These are phyloP conservation scores for Pogonomyrmex barbatus DNA, from an alignment of 1,140 invertebrate species.

Conservation along the genomic window DNA sequence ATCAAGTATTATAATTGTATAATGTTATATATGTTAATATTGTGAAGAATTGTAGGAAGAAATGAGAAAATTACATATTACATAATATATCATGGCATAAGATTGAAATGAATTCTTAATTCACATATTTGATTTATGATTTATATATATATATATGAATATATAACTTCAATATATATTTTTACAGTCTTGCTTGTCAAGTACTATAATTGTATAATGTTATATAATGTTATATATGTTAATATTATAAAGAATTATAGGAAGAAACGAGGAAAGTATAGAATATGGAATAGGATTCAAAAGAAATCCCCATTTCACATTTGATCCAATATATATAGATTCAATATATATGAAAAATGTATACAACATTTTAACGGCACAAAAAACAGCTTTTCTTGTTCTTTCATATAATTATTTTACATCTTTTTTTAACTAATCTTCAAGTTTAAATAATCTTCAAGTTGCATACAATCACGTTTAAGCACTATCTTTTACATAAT, in stretches of 20 bases:
- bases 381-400: slow-evolving; percentile 1
- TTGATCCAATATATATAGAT: background rate
- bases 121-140: slow-evolving; percentile 1
- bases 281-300: background rate
- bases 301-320: too few relatives aligned
- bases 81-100: background rate
- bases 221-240: slow-evolving; percentile 25
- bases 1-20: slow-evolving; percentile 26
- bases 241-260: slow-evolving; percentile 21
- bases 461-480: background rate
- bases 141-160: background rate
- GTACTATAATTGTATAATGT: slow-evolving; percentile 14
- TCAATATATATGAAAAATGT: slow-evolving; percentile 25
- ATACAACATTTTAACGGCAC: background rate
- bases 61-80: background rate
- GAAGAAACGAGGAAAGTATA: background rate
- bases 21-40: slow-evolving; percentile 39
- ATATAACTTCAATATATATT: slow-evolving; percentile 55
- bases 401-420: background rate
- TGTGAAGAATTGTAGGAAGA: slow-evolving; percentile 13
- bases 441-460: background rate
- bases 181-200: slow-evolving; percentile 49
- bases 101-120: slow-evolving; percentile 21
- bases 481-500: background rate
- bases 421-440: background rate